These are phyloP conservation scores for Kryptolebias ocellatus DNA, from an alignment of 2,797 vertebrate genomes.

Conservation along the genomic window DNA sequence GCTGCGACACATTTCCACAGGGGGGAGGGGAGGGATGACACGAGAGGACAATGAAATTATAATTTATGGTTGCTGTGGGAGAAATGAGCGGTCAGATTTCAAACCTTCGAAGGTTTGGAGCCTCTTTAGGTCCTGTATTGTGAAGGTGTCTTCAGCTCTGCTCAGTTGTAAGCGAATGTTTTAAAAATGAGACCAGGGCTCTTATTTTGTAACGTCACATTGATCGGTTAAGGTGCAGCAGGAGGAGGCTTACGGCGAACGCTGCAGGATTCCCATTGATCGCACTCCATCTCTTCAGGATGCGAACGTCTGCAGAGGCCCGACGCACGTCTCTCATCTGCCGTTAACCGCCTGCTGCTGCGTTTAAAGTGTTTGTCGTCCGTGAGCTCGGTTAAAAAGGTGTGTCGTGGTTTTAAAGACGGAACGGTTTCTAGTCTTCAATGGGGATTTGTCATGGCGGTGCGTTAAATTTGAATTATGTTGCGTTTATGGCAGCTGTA, in stretches of 20 bases:
- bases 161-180: constrained; percentile 42
- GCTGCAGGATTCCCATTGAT: constrained; percentile 67
- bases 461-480: too few relatives aligned
- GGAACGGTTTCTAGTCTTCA: too few relatives aligned
- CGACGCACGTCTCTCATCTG: constrained; percentile 7
- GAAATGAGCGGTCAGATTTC: constrained; percentile 2
- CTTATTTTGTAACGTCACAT: constrained; percentile 73
- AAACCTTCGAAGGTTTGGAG: constrained; percentile 30
- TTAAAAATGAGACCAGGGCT: constrained; percentile 42
- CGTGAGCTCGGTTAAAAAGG: not conserved
- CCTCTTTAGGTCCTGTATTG: constrained; percentile 39
- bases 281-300: constrained; percentile 33
- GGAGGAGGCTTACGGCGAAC: constrained; percentile 44
- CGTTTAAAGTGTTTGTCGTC: constrained; percentile 1
- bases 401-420: not conserved
- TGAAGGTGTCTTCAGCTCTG: constrained; percentile 50
- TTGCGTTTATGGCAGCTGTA: too few relatives aligned
- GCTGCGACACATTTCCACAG: too few relatives aligned
- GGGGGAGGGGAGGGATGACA: too few relatives aligned
- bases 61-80: not conserved
- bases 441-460: too few relatives aligned
- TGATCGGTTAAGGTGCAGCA: constrained; percentile 61
- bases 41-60: not conserved
- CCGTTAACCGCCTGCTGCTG: not conserved
- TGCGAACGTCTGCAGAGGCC: constrained; percentile 41